Conservation (phyloP, 2,797 vertebrate species). For the Enteromius treurensis region DNA sequence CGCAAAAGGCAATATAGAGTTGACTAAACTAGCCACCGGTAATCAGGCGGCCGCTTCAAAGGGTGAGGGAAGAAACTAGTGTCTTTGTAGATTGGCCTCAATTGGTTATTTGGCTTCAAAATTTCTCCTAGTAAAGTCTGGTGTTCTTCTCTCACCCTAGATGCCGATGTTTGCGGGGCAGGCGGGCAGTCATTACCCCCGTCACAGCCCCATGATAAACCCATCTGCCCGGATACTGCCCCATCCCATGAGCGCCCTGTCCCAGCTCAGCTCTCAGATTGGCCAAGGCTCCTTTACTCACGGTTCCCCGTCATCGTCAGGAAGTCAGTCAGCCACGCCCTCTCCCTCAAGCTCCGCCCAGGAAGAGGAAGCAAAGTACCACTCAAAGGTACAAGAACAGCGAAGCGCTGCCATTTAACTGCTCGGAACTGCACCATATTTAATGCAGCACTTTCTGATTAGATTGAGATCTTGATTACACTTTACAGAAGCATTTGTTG, state of each 20-base stretch:
- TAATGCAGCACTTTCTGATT: neutral
- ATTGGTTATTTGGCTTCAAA: constrained; percentile 66
- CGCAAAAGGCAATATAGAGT: neutral
- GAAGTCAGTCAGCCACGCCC: constrained; percentile 97
- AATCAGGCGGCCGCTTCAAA: constrained; percentile 15
- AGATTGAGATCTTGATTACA: neutral
- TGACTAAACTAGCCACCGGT: neutral
- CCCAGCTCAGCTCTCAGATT: constrained; percentile 96
- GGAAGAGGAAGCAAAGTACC: constrained; percentile 97
- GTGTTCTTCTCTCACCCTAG: constrained; percentile 86
- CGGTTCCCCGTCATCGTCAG: constrained; percentile 94
- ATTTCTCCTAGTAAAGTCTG: constrained; percentile 75
- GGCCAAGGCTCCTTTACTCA: constrained; percentile 85
- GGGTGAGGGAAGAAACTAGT: constrained; percentile 37
- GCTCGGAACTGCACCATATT: neutral
- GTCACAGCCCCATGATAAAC: constrained; percentile 89
- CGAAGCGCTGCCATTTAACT: neutral
- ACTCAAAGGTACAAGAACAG: constrained; percentile 85
- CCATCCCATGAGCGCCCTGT: constrained; percentile 92
- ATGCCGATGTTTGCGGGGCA: constrained; percentile 98
- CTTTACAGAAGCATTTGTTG: neutral
- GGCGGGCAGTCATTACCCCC: constrained; percentile 88
- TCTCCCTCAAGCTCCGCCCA: constrained; percentile 98
- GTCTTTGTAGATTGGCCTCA: constrained; percentile 63
- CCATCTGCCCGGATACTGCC: constrained; percentile 87